Evolutionary conservation across 2,888 invertebrate species (phyloP).

Genomic region (Hofmannophila pseudospretella): DNA sequence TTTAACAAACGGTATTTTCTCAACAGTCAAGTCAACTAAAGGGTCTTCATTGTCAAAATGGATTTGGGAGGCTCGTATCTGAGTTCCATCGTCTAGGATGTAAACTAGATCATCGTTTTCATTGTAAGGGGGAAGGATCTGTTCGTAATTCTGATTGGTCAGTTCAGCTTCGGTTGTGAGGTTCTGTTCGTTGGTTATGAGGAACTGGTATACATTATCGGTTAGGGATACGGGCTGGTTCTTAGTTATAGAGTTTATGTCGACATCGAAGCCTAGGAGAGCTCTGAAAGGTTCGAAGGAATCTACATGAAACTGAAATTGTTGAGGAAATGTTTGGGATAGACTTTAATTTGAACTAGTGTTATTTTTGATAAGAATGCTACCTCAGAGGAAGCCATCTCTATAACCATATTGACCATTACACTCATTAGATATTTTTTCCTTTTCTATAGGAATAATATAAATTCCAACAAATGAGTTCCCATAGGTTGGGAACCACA

Average conservation of each 20-base stretch:
- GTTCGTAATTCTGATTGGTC: conserved; percentile 29
- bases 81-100: conserved; percentile 64
- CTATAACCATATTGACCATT: too few relatives aligned
- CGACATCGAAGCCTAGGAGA: conserved; percentile 59
- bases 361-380: too few relatives aligned
- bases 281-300: conserved; percentile 35
- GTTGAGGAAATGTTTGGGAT: too few relatives aligned
- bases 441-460: too few relatives aligned
- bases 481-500: too few relatives aligned
- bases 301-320: too few relatives aligned
- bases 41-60: conserved; percentile 70
- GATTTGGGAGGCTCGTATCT: conserved; percentile 67
- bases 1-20: conserved; percentile 61
- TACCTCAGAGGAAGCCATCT: too few relatives aligned
- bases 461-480: too few relatives aligned
- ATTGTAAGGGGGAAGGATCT: conserved; percentile 30
- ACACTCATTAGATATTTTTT: too few relatives aligned
- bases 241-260: conserved; percentile 57
- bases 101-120: conserved; percentile 47
- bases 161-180: conserved; percentile 22
- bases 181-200: conserved; percentile 49
- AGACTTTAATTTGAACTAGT: too few relatives aligned
- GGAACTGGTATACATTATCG: conserved; percentile 62
- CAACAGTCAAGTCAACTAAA: conserved; percentile 50
- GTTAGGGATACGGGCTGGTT: conserved; percentile 54